Percentiles rank a stretch among this genome's conserved stretches.
Conservation (phyloP, 2,888 invertebrate genomes). For the Furcula furcula region DNA sequence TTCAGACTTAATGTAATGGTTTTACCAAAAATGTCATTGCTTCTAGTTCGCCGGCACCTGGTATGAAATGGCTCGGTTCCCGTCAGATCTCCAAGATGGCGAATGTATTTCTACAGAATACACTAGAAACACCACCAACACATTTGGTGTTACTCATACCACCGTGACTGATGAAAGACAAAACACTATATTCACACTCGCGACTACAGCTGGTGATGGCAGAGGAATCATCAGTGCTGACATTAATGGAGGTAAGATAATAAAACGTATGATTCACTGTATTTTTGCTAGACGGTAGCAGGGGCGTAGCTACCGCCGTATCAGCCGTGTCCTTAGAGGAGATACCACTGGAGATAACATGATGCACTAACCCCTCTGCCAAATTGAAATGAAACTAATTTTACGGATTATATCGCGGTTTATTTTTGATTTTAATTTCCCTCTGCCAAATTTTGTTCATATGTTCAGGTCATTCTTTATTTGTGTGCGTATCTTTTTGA, state of each 20-base stretch:
- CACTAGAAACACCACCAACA: constrained; percentile 15
- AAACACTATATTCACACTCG: constrained; percentile 28
- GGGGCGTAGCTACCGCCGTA: no score
- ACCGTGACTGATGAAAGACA: constrained; percentile 46
- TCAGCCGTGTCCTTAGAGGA: no score
- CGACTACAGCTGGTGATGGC: constrained; percentile 28
- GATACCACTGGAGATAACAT: no score
- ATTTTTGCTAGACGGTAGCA: no score
- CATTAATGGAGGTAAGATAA: constrained; percentile 35
- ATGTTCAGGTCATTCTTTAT: no score
- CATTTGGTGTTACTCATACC: constrained; percentile 38
- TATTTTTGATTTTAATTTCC: no score
- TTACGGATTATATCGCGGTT: no score
- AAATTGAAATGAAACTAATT: no score
- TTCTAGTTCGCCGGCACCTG: constrained; percentile 62
- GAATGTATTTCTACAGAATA: constrained; percentile 46
- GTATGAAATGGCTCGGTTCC: constrained; percentile 63
- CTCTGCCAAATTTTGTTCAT: no score
- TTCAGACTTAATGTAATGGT: neutral
- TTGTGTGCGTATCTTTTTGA: no score
- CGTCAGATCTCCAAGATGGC: constrained; percentile 57
- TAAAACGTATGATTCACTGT: no score
- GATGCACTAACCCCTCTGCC: no score
- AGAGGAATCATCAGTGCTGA: constrained; percentile 46
- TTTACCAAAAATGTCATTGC: neutral